phyloP scores from a whole-genome alignment of 2,888 invertebrate genomes.

The Tachystola acroxantha region DNA sequence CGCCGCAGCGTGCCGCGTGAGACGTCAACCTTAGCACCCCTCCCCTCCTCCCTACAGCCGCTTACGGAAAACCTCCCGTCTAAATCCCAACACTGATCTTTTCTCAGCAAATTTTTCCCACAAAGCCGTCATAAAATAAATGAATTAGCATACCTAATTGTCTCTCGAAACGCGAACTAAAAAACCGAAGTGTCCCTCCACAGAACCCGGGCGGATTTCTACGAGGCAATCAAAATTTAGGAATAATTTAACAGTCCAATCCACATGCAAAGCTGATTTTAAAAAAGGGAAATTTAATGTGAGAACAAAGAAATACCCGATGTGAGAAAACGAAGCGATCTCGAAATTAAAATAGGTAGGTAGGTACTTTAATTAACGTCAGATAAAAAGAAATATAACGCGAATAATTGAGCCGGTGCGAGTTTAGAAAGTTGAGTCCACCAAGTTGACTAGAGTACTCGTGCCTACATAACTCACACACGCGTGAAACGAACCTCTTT shows the following conservation, averaged over 20 bases:
- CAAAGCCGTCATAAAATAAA: constrained; percentile 62
- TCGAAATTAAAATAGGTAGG: constrained; percentile 49
- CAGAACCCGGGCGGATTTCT: constrained; percentile 50
- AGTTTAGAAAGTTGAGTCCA: constrained; percentile 36
- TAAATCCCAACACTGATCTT: constrained; percentile 52
- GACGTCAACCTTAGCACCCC: constrained; percentile 33
- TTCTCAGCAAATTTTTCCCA: constrained; percentile 39
- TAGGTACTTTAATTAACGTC: constrained; percentile 57
- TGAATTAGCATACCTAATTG: constrained; percentile 74
- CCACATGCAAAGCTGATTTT: constrained; percentile 56
- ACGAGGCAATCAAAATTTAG: constrained; percentile 66
- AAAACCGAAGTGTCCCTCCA: constrained; percentile 53
- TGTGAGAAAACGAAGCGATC: constrained; percentile 30
- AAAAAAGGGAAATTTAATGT: constrained; percentile 41
- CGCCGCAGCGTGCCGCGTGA: constrained; percentile 32
- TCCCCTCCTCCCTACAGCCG: constrained; percentile 15
- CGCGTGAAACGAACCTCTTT: constrained; percentile 44
- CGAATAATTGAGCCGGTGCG: constrained; percentile 35
- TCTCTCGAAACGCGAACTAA: constrained; percentile 52
- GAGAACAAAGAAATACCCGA: constrained; percentile 46
- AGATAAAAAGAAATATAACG: constrained; percentile 35
- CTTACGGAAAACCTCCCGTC: constrained; percentile 27
- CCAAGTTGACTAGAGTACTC: constrained; percentile 25
- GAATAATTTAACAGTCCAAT: constrained; percentile 58
- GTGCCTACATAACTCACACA: no score